Evolutionary conservation across 2,888 invertebrate genomes (phyloP), one percentile per base, ranked within the genome.

Genomic region (Acanthacorydalis orientalis): DNA sequence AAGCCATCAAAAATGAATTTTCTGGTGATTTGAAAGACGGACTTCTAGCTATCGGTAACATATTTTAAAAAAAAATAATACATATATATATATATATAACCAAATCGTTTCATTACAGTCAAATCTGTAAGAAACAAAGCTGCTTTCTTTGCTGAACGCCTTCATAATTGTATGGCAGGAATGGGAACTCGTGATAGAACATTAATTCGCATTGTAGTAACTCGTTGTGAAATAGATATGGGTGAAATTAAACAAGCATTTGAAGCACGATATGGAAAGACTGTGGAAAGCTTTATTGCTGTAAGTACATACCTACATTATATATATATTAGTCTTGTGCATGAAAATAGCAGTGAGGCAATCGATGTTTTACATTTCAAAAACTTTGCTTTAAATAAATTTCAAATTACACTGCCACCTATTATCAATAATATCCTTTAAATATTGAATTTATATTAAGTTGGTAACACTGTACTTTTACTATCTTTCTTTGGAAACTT

Each of bases 101-200:
- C n/a, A 4, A 45, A 7, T 47, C 31, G 12, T 31, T n/a, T 50
- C 50, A 43, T 64, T 64, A 11, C 61, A 80, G 83, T 85, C 49
- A 80, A 81, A 63, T 81, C 83, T 52, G 83, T 86, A 1, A 80
- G 79, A 59, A 83, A 88, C 64, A 79, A 83, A 64, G 73, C 84
- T 1, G 74, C 76, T 34, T 93, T 83, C 72, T 92, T 90, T 67
- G 92, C 92, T 0, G 83, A 86, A 60, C 78, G 83, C 40, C 70
- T 93, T 46, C 80, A 90, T 66, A 81, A 85, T 60, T 80, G 86
- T 47, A 89, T 93, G 88, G 84, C 83, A 60, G 92, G 93, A 4
- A 64, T 85, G 53, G 93, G 93, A 50, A 93, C 92, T 4, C 83
- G 88, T 59, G 92, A 93, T 63, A 73, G 77, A 44, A 82, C 85